Percentiles rank a stretch among this genome's conserved stretches.
Conservation (phyloP, 2,888 invertebrate genomes). For the Meiosimyza platycephala region DNA sequence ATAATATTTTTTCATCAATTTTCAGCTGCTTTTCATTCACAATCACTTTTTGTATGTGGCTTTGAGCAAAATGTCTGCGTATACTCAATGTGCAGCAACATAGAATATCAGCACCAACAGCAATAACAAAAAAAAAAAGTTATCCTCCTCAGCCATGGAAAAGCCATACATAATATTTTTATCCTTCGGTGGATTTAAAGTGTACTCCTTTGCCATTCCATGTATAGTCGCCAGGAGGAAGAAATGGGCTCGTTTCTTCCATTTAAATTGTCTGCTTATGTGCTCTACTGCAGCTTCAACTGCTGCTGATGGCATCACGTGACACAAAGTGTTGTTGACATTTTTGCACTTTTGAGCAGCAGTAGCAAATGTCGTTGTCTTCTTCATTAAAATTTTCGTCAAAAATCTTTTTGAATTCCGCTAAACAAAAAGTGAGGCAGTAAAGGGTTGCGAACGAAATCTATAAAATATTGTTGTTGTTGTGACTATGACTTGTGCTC, state of each 20-base stretch:
- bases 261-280: not conserved
- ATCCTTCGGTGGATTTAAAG: constrained; percentile 6
- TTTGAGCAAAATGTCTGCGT: not conserved
- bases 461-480: not conserved
- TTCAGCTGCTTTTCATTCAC: not conserved
- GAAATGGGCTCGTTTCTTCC: no score
- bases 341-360: constrained; percentile 26
- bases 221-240: no score
- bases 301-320: constrained; percentile 11
- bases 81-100: not conserved
- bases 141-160: not conserved
- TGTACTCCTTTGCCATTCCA: not conserved
- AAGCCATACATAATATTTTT: constrained; percentile 12
- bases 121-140: no score
- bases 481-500: not conserved
- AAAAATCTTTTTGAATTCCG: not conserved
- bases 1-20: constrained; percentile 24
- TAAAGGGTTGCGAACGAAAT: not conserved
- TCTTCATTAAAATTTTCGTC: constrained; percentile 19
- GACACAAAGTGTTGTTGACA: constrained; percentile 28
- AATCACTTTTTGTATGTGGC: not conserved
- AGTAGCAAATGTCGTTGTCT: not conserved
- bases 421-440: not conserved
- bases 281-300: not conserved
- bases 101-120: no score